Evolutionary conservation across 2,797 vertebrate genomes (phyloP), one percentile per base, ranked within the genome.

Genomic region (Salmo trutta): DNA sequence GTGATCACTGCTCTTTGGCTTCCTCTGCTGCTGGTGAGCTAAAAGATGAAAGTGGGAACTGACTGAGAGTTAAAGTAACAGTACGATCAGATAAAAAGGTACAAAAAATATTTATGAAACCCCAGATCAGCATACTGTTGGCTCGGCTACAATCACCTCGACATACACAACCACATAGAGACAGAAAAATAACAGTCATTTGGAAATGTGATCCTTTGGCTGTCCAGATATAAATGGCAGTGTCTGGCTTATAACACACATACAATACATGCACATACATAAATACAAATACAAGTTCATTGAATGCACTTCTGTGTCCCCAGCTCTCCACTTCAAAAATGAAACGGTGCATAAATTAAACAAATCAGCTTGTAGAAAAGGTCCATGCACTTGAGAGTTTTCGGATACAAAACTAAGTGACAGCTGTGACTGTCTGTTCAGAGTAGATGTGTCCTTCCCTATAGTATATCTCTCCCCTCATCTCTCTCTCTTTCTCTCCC

Each of bases 291-390:
- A 91, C 87, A 73, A 72, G 85, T 81, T 88, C 78, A 84, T 83
- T 91, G 91, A 94, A 94, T 94, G 93, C 93, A 94, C 92, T 94
- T 93, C 87, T 91, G 93, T 92, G 93, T 94, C 91, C 90, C 75
- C 88, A 12, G 85, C 77, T 90, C 83, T 90, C 84, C 5, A 56
- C 84, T 85, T 89, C 80, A 75, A 89, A 90, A 91, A 90, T 89
- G 64, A 69, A 59, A 41, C 31, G 72, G 71, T 41, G 33, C 33
- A 65, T 65, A 51, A 74, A 92, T 88, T 86, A 90, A 91, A 88
- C 88, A 86, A 59, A 90, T 87, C 81, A 82, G 72, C 41, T 85
- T 81, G 76, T 84, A 88, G 82, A 91, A 89, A 91, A 90, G 77
- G 86, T 93, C 89, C 91, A 92, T 93, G 92, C 90, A 82, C 66